These are phyloP conservation scores for Caenorhabditis latens DNA, from an alignment of 1,140 invertebrate genomes.

Conservation along the genomic window DNA sequence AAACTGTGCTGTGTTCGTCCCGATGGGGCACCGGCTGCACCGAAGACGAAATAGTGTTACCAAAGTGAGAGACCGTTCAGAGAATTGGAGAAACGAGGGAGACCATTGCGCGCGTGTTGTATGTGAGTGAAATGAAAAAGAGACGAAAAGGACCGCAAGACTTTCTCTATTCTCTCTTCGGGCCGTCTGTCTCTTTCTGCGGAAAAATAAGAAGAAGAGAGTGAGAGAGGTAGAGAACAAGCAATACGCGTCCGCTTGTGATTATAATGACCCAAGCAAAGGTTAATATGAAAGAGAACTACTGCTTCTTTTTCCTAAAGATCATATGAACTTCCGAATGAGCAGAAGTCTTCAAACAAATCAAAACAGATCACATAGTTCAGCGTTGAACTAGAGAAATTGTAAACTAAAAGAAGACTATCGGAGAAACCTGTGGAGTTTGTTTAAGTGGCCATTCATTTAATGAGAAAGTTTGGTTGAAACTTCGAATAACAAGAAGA, in stretches of 20 bases:
- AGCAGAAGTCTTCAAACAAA: too few species aligned
- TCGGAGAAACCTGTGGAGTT: too few species aligned
- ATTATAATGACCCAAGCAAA: neutral
- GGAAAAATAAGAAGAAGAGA: neutral
- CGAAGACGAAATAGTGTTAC: neutral
- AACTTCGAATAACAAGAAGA: too few species aligned
- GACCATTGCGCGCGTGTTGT: neutral
- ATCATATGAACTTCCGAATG: too few species aligned
- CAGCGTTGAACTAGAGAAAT: too few species aligned
- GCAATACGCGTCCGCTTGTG: neutral
- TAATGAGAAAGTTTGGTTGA: too few species aligned
- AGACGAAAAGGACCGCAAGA: neutral
- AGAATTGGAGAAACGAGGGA: neutral
- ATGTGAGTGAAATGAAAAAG: neutral
- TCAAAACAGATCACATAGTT: too few species aligned
- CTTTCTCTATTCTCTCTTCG: neutral
- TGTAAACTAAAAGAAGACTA: too few species aligned
- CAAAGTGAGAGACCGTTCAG: neutral
- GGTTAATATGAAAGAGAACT: neutral
- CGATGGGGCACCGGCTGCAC: constrained; percentile 22
- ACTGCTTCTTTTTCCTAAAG: too few species aligned
- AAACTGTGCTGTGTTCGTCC: constrained; percentile 47
- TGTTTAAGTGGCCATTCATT: too few species aligned
- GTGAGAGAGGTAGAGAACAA: neutral
- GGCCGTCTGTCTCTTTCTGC: neutral